These are phyloP conservation scores for Sparidentex hasta DNA, from an alignment of 2,797 vertebrate genomes.

Conservation along the genomic window DNA sequence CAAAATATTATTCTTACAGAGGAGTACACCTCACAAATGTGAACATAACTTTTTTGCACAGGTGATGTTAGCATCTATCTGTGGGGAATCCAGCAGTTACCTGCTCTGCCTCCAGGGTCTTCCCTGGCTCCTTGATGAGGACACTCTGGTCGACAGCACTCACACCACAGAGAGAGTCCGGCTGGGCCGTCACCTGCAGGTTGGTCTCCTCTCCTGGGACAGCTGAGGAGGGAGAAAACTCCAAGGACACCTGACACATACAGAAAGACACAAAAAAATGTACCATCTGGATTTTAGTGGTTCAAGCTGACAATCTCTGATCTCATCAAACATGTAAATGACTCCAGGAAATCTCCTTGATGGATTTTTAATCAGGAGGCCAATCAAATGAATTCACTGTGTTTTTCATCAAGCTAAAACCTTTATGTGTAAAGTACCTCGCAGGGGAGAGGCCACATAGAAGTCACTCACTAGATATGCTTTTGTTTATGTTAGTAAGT, in stretches of 20 bases:
- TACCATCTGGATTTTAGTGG: neutral
- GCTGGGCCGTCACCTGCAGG: conserved; percentile 78
- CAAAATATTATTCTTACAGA: neutral
- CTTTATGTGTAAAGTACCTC: neutral
- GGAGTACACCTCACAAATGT: neutral
- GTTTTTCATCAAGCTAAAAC: neutral
- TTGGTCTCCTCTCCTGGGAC: conserved; percentile 82
- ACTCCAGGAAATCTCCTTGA: neutral
- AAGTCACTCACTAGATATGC: too few species aligned
- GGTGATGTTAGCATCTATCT: neutral
- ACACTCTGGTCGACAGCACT: conserved; percentile 90
- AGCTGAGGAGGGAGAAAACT: conserved; percentile 77
- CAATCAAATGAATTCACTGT: neutral
- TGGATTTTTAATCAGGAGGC: neutral
- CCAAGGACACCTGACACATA: conserved; percentile 84
- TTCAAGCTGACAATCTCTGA: neutral
- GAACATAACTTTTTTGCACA: neutral
- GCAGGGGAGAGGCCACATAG: too few species aligned
- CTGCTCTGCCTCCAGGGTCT: conserved; percentile 76
- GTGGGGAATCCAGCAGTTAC: conserved; percentile 67
- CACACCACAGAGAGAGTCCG: conserved; percentile 89
- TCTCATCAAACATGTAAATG: neutral
- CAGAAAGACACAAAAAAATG: neutral
- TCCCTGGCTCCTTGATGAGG: conserved; percentile 83
- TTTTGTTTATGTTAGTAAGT: neutral